Percentiles rank a stretch among this genome's conserved stretches.
phyloP scores from a whole-genome alignment of 2,888 invertebrate genomes.

The Congeria kusceri region DNA sequence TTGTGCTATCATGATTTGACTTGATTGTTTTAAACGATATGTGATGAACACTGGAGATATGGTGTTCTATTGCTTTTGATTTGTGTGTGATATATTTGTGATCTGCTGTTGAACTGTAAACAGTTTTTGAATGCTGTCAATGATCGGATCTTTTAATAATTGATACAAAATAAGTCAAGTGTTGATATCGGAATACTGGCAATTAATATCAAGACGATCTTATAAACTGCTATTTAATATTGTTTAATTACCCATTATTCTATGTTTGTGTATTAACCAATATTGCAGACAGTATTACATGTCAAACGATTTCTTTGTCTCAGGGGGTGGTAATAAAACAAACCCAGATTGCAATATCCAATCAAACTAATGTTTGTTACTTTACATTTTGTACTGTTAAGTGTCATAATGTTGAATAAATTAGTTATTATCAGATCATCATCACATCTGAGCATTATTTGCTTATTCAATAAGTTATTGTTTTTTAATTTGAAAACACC shows the following conservation, averaged over 20 bases:
- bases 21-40: neutral
- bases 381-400: too few relatives aligned
- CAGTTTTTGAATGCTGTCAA: constrained; percentile 13
- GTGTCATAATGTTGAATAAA: too few relatives aligned
- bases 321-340: too few relatives aligned
- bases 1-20: constrained; percentile 1
- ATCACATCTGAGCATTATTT: too few relatives aligned
- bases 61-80: constrained; percentile 16
- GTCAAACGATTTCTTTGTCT: too few relatives aligned
- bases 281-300: too few relatives aligned
- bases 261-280: neutral
- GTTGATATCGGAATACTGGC: neutral
- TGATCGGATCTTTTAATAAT: neutral
- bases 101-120: constrained; percentile 50
- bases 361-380: too few relatives aligned
- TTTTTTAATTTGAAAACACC: too few relatives aligned
- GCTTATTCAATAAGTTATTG: too few relatives aligned
- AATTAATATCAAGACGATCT: neutral
- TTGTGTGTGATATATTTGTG: constrained; percentile 35
- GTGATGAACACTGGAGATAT: constrained; percentile 6
- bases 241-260: constrained; percentile 1
- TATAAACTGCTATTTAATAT: constrained; percentile 4
- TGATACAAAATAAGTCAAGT: neutral
- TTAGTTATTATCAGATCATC: too few relatives aligned
- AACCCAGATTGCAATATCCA: too few relatives aligned